A percentile compares a stretch with the other conserved stretches of the same genome.
phyloP scores from a whole-genome alignment of 2,113 vertebrate species.

The Noturus placidus region DNA sequence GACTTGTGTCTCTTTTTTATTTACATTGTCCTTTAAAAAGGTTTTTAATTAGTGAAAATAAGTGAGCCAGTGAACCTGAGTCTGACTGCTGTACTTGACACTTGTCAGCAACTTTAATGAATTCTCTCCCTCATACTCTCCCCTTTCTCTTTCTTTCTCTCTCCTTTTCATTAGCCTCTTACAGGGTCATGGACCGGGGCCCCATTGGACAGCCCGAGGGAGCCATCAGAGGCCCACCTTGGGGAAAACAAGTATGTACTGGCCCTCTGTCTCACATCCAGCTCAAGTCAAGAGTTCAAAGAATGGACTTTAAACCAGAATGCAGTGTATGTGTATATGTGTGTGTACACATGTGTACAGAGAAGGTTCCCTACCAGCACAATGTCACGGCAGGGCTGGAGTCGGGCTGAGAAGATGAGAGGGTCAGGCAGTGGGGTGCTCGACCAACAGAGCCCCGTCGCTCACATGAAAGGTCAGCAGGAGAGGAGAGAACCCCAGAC shows the following conservation, averaged over 20 bases:
- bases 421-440: conserved; percentile 42
- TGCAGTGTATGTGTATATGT: conserved; percentile 36
- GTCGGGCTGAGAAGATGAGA: conserved; percentile 51
- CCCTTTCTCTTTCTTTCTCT: conserved; percentile 63
- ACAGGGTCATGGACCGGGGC: conserved; percentile 67
- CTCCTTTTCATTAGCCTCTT: conserved; percentile 71
- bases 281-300: conserved; percentile 58
- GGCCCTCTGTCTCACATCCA: conserved; percentile 44
- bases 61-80: conserved; percentile 65
- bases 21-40: background rate
- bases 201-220: conserved; percentile 48
- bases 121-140: conserved; percentile 65
- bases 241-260: conserved; percentile 55
- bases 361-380: conserved; percentile 43
- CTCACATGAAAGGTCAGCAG: conserved; percentile 73
- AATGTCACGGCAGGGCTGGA: conserved; percentile 54
- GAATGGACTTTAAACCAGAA: conserved; percentile 49
- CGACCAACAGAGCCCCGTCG: conserved; percentile 29
- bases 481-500: conserved; percentile 71
- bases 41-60: background rate
- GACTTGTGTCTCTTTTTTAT: background rate
- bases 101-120: conserved; percentile 74
- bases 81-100: conserved; percentile 68
- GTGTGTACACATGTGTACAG: conserved; percentile 32
- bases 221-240: conserved; percentile 58